Percentiles rank a stretch among this genome's conserved stretches.
phyloP scores from a whole-genome alignment of 2,888 invertebrate genomes.

The Xestobium rufovillosum region DNA sequence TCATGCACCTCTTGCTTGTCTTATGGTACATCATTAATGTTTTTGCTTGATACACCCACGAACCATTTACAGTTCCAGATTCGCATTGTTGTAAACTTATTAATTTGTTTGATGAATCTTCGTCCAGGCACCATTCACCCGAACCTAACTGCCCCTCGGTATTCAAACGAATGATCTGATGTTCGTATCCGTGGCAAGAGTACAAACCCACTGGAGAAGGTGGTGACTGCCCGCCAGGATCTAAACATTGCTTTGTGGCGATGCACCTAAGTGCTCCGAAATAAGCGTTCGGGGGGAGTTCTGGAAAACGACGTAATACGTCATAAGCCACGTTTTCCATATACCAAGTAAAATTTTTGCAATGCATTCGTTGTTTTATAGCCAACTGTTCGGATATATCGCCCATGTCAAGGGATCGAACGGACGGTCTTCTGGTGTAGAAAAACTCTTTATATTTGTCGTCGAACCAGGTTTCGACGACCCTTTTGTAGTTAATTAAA shows the following conservation, averaged over 20 bases:
- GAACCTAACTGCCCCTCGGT: conserved; percentile 89
- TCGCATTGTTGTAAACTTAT: conserved; percentile 87
- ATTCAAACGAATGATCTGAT: conserved; percentile 87
- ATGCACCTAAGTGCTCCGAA: conserved; percentile 91
- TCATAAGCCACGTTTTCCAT: conserved; percentile 97
- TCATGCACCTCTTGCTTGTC: conserved; percentile 72
- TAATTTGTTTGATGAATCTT: conserved; percentile 77
- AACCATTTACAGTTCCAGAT: conserved; percentile 88
- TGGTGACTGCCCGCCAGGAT: conserved; percentile 88
- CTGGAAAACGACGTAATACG: conserved; percentile 88
- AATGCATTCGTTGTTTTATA: conserved; percentile 75
- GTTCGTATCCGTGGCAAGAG: conserved; percentile 90
- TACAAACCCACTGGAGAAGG: conserved; percentile 87
- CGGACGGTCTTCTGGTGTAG: conserved; percentile 91
- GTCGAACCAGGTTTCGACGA: conserved; percentile 99
- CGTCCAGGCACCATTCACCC: conserved; percentile 93
- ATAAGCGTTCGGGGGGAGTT: conserved; percentile 85
- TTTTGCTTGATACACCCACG: conserved; percentile 84
- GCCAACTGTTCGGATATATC: conserved; percentile 77
- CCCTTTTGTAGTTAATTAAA: conserved; percentile 92
- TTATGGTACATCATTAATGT: conserved; percentile 67
- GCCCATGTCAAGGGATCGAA: conserved; percentile 77
- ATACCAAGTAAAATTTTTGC: conserved; percentile 93
- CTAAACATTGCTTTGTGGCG: conserved; percentile 76
- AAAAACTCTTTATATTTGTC: conserved; percentile 94